Evolutionary conservation across 1,140 invertebrate genomes (phyloP), one percentile per base, ranked within the genome.

Genomic region (Anthonomus grandis): DNA sequence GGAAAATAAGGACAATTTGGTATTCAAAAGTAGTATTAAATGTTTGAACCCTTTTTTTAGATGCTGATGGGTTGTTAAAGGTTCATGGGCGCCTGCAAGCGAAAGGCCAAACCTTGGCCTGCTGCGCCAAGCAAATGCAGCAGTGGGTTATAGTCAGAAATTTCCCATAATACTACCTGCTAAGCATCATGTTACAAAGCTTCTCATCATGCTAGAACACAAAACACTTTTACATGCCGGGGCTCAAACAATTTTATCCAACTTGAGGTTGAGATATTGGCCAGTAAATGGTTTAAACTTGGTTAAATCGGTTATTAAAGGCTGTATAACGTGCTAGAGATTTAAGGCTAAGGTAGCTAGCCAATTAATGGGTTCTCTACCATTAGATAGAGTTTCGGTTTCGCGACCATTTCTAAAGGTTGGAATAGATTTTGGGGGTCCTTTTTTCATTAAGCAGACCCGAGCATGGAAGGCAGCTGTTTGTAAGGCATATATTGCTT

Each of bases 401-500:
- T 4, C 31, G 10, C n/a, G 15, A 19, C 42, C 34, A 4, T 63
- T 60, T 25, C 25, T 8, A 10, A 25, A 48, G 27, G 18, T 15
- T 6, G 61, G 61, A 13, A 36, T 60, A 12, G 58, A 60, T 57
- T 63, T 38, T 53, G 47, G 52, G 10, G 58, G 53, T 17, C 58
- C 61, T 24, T 57, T 41, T 42, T 17, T 48, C 12, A 46, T 57
- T 9, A 63, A 58, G 21, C 12, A n/a, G 6, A 27, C 25, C 8
- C 19, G 34, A n/a, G n/a, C 36, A 25, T n/a, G 57, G 17, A 57
- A 51, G 6, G 42, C 25, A 18, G 44, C 62, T 25, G 12, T 62
- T 3, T 59, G 37, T 13, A 76, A 76, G 58, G 42, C 55, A 6
- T 77, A 70, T 39, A 62, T 72, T 4, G 69, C 62, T 3, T 10